Base-by-base conservation (phyloP, 2,888 invertebrate species). In the Tetropium fuscum region DNA sequence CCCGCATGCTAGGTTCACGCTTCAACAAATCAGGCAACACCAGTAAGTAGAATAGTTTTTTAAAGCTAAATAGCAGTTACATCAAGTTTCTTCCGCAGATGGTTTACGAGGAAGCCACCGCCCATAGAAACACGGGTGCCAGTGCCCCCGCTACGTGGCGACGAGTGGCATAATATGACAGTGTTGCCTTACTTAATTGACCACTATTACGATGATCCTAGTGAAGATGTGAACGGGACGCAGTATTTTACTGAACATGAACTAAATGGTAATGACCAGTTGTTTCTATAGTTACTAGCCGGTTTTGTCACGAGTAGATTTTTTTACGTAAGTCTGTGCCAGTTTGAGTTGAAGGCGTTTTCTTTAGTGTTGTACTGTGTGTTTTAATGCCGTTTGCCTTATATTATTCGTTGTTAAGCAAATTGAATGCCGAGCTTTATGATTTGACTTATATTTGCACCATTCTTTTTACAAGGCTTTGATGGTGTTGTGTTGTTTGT, bases 121-220 rank as follows among this genome's bases (percentile, higher is more conserved):
- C 83, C 85, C 62, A 72, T 66, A 55, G 86, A 87, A 0, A 84
- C 86, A 36, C 89, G 88, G 70, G 93, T 95, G 71, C 87, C 87
- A 44, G 89, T 94, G 65, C 94, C 95, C 36, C 91, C 92, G 48
- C 82, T 93, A 6, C 88, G 90, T 75, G 90, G 88, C 22, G 94
- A 95, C 81, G 87, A 88, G 71, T 86, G 90, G 71, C 92, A 95
- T 80, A 87, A 87, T 72, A 95, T 94, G 87, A 95, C 96, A 62
- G 95, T 96, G 74, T 86, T 97, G 77, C 96, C 96, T 61, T 96
- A 96, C 83, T 85, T 97, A 70, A 90, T 93, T 77, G 93, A 94
- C 80, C 87, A 93, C 74, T 93, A 94, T 83, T 94, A 93, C 80
- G 86, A 86, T 18, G 87, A 87, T 47, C 85, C 84, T 25, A 80